Conservation (phyloP, 2,888 invertebrate species). For the Pteria penguin region DNA sequence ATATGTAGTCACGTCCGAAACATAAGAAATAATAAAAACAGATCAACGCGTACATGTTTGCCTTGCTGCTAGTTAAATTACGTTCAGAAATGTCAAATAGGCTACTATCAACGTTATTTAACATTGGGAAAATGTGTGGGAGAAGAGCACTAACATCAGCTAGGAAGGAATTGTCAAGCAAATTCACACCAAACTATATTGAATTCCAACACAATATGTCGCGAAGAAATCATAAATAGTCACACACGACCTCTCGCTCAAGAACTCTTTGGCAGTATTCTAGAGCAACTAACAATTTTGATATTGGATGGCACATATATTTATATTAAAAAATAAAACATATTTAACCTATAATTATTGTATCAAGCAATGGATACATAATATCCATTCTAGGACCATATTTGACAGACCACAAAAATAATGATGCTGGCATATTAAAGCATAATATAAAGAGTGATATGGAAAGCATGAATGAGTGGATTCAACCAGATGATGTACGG, state of each 20-base stretch:
- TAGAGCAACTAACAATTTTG: slow-evolving; percentile 13
- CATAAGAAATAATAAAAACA: slow-evolving; percentile 24
- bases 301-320: slow-evolving; percentile 30
- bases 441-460: slow-evolving; percentile 17
- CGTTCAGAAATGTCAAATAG: slow-evolving; percentile 27
- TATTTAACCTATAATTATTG: no score
- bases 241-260: slow-evolving; percentile 34
- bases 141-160: slow-evolving; percentile 30
- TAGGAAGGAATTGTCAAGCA: not conserved
- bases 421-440: slow-evolving; percentile 20
- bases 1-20: slow-evolving; percentile 11
- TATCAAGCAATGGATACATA: no score
- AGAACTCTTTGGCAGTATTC: slow-evolving; percentile 24
- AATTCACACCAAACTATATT: slow-evolving; percentile 27
- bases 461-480: slow-evolving; percentile 21
- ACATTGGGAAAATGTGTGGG: slow-evolving; percentile 22
- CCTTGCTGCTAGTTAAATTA: slow-evolving; percentile 26
- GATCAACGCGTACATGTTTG: slow-evolving; percentile 27
- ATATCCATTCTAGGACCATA: slow-evolving; percentile 15
- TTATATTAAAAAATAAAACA: slow-evolving; percentile 24
- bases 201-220: slow-evolving; percentile 24
- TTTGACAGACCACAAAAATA: not conserved
- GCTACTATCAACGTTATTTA: slow-evolving; percentile 25
- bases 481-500: slow-evolving; percentile 10
- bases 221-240: slow-evolving; percentile 6